These are phyloP conservation scores for Eleutherodactylus coqui DNA, from an alignment of 2,797 vertebrate species.

Conservation along the genomic window DNA sequence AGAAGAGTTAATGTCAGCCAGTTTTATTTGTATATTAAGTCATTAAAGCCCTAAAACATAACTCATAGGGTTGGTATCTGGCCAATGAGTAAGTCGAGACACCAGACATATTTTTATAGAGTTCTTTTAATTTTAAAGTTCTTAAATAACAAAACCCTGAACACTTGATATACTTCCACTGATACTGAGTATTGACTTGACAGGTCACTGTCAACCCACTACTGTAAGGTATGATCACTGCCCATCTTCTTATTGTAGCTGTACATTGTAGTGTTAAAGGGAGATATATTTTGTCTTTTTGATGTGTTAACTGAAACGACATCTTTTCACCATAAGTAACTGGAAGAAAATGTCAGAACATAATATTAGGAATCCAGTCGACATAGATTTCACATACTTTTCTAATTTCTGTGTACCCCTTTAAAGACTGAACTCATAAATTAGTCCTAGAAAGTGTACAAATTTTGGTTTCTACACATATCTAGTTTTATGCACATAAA, in stretches of 20 bases:
- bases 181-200: conserved; percentile 86
- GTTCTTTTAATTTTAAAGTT: conserved; percentile 84
- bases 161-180: conserved; percentile 80
- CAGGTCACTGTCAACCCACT: conserved; percentile 76
- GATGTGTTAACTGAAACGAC: conserved; percentile 78
- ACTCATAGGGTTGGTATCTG: conserved; percentile 76
- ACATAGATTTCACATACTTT: conserved; percentile 72
- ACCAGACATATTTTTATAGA: conserved; percentile 86
- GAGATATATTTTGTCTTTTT: conserved; percentile 77
- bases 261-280: conserved; percentile 72
- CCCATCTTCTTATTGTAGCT: conserved; percentile 70
- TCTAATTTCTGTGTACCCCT: conserved; percentile 72
- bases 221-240: conserved; percentile 60
- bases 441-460: conserved; percentile 71
- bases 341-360: conserved; percentile 78
- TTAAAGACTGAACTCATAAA: conserved; percentile 77
- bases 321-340: conserved; percentile 82
- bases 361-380: conserved; percentile 70
- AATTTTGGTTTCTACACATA: conserved; percentile 73
- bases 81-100: conserved; percentile 77
- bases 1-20: conserved; percentile 76
- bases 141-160: conserved; percentile 79
- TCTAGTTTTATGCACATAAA: conserved; percentile 73
- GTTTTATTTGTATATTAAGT: conserved; percentile 82
- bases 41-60: conserved; percentile 74